Base-by-base conservation (phyloP, 2,888 invertebrate genomes). In the Taenaris catops region DNA sequence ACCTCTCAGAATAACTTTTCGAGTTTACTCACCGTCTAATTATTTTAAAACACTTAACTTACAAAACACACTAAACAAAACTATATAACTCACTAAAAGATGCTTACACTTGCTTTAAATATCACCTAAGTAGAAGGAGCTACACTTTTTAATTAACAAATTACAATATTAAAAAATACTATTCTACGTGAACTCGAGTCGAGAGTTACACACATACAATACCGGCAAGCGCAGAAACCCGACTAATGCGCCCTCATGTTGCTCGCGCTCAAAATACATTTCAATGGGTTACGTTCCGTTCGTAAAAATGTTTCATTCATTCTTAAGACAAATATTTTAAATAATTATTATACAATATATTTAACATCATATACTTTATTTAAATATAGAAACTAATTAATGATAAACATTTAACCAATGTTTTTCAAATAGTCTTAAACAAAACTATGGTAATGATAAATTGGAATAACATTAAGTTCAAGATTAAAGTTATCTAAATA, bases 221-320 rank as follows among this genome's bases (percentile, higher is more conserved):
- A 63, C 73, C 69, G 61, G 58, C 73, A 63, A 81, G 70, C 74
- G 76, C 73, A 76, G 73, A 84, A 86, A 86, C 83, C 84, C 84
- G 83, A 86, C 86, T 86, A 45, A 50, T 39, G 55, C 54, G 57
- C 63, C 68, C 61, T 68, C 74, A 63, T 43, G 63, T 65, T 70
- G 60, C 41, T 49, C 48, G 39, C 48, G 44, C 52, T 63, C 53
- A 67, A 73, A 70, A 70, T 70, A 68, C 52, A 52, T 67, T 40
- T 47, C 41, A 35, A 38, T 35, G 26, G 47, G 43, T 38, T 28
- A 41, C 34, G 36, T 46, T 44, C 38, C 38, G 37, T 40, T 40
- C 40, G 32, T 34, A 32, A 26, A 16, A 24, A 25, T 24, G 41
- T 31, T 39, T 45, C 34, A 38, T 41, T 14, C 14, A 14, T 14